Conservation (phyloP, 2,888 invertebrate species). For the Formica aserva region DNA sequence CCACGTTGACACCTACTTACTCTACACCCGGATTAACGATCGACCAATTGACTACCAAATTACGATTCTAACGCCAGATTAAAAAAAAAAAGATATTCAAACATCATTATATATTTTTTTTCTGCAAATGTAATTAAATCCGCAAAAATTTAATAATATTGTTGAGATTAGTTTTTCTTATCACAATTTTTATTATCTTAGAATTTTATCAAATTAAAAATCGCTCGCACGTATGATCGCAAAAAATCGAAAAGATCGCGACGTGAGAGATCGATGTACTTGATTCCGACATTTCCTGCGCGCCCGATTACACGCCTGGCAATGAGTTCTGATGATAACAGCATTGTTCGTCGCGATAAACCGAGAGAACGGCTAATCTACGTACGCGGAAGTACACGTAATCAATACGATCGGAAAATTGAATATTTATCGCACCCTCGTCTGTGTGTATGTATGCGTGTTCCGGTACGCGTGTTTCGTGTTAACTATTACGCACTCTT, state of each 20-base stretch:
- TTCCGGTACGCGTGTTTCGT: slow-evolving; percentile 28
- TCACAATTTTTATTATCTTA: too few species aligned
- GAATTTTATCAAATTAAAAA: background rate
- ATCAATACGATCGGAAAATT: slow-evolving; percentile 47
- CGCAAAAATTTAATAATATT: background rate
- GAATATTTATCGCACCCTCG: slow-evolving; percentile 44
- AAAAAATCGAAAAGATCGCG: slow-evolving; percentile 1
- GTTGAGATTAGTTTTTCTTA: background rate
- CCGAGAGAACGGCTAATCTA: slow-evolving; percentile 22
- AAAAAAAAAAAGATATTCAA: slow-evolving; percentile 6
- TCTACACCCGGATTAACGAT: slow-evolving; percentile 19
- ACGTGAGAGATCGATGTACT: background rate
- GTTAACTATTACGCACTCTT: slow-evolving; percentile 48
- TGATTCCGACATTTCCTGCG: slow-evolving; percentile 17
- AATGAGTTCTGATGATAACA: slow-evolving; percentile 26
- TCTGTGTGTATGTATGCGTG: background rate
- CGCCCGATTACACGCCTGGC: background rate
- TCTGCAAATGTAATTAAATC: background rate
- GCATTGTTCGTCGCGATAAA: slow-evolving; percentile 36
- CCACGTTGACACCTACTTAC: slow-evolving; percentile 38
- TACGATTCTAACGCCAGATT: background rate
- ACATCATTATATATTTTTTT: background rate
- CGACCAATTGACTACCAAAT: background rate
- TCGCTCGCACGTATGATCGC: background rate
- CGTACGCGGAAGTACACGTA: slow-evolving; percentile 37